Evolutionary conservation across 2,888 invertebrate genomes (phyloP), one percentile per base, ranked within the genome.

Genomic region (Electrophaes corylata): DNA sequence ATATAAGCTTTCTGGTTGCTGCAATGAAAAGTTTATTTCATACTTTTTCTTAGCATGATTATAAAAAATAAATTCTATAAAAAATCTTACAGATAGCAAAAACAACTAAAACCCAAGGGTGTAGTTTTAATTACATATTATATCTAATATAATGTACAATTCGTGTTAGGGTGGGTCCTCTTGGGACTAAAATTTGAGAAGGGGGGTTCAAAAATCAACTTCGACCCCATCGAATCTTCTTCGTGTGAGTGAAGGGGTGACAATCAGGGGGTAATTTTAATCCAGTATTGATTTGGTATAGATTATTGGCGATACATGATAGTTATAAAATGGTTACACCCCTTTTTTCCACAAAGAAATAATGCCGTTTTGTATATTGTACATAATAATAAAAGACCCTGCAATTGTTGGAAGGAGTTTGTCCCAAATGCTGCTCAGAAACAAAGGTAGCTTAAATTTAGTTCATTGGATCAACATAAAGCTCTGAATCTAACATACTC

Each of bases 141-240:
- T 72, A 79, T 81, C 77, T 70, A 81, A 76, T 78, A 70, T 74
- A 84, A 83, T 86, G 83, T 84, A 78, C 75, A 69, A 72, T 68
- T 78, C 72, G 70, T 80, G 79, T 66, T 81, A 83, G 87, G 88
- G 87, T 79, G 76, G 71, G 71, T 62, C 67, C 88, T 79, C 87
- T 60, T 69, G 88, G 86, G 88, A 86, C 79, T 60, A 14, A 43
- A 26, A 12, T 84, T 81, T 74, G 79, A 83, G 83, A 83, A 79
- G 19, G 78, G 71, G 81, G 76, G 83, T 74, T 81, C 87, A 87
- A 86, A 86, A 87, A 86, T 87, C 85, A 64, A 57, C 53, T 60
- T 67, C 58, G 43, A 60, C 55, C 67, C 69, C 65, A 67, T 62
- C 52, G 62, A 60, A 60, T 44, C 57, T 46, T 52, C 58, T 62